Evolutionary conservation across 1,140 invertebrate genomes (phyloP).

Genomic region (Drosophila bipectinata): DNA sequence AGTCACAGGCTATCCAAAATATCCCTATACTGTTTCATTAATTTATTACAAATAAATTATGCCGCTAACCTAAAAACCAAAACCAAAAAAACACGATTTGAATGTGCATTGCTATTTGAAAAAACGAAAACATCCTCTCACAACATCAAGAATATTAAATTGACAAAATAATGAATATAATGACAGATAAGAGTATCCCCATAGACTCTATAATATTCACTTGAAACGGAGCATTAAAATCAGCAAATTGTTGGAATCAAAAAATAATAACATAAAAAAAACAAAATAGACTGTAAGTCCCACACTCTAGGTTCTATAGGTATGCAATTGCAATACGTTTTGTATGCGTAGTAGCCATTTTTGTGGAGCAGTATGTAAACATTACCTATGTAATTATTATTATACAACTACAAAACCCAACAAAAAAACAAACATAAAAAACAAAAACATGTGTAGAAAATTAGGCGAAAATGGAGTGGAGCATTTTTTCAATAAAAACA

Average conservation of each 20-base stretch:
- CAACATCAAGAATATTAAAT: conserved; percentile 40
- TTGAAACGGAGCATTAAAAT: conserved; percentile 50
- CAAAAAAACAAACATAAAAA: conserved; percentile 15
- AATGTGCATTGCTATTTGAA: conserved; percentile 36
- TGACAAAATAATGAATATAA: conserved; percentile 14
- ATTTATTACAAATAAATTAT: conserved; percentile 79
- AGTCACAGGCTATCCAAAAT: conserved; percentile 35
- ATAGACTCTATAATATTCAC: conserved; percentile 40
- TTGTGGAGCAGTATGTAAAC: conserved; percentile 75
- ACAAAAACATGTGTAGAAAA: conserved; percentile 69
- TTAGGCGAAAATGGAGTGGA: conserved; percentile 79
- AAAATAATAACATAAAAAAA: conserved; percentile 16
- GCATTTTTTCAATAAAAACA: conserved; percentile 82
- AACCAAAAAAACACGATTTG: conserved; percentile 29
- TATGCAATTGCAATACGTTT: conserved; percentile 76
- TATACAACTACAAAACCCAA: conserved; percentile 59
- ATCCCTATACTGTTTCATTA: conserved; percentile 66
- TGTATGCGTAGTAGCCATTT: conserved; percentile 77
- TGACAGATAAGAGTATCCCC: conserved; percentile 21
- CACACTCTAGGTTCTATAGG: conserved; percentile 65
- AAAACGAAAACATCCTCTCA: conserved; percentile 34
- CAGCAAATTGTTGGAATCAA: conserved; percentile 52
- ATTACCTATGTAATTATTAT: conserved; percentile 79
- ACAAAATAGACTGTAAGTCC: conserved; percentile 76
- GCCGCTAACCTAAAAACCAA: conserved; percentile 48